These are phyloP conservation scores for Grammomys dolichurus DNA, from an alignment of 2,113 vertebrate genomes.

Conservation along the genomic window DNA sequence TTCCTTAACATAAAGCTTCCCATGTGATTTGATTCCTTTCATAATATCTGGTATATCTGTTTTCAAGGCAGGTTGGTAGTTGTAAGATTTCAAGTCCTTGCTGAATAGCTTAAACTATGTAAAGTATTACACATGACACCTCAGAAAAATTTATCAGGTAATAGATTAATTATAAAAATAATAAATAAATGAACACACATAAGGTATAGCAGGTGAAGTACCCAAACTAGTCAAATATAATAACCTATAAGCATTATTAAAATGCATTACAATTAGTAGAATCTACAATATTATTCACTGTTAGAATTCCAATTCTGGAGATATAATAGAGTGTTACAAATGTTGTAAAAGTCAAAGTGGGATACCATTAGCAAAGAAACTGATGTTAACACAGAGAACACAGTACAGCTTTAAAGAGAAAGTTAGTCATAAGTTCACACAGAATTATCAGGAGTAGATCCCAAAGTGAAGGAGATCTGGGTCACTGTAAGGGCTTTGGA, in stretches of 20 bases:
- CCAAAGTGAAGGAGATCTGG: neutral
- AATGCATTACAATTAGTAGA: neutral
- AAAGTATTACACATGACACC: neutral
- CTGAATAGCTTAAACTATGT: neutral
- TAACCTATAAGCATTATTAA: neutral
- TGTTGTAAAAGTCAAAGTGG: neutral
- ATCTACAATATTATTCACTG: neutral
- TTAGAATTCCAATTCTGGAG: neutral
- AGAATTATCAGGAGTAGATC: neutral
- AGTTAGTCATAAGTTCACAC: neutral
- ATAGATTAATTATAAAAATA: neutral
- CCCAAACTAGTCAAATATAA: neutral
- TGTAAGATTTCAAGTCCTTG: neutral
- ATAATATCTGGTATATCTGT: neutral
- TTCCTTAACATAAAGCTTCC: neutral
- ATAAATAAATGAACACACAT: neutral
- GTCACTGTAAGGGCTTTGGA: neutral
- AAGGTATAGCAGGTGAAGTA: neutral
- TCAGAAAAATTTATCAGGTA: neutral
- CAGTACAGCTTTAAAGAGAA: neutral
- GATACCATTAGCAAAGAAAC: neutral
- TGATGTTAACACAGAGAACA: neutral
- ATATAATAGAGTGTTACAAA: neutral
- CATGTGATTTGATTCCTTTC: neutral
- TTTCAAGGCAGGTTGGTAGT: neutral